phyloP scores from a whole-genome alignment of 1,140 invertebrate species.

The Choristoneura fumiferana region DNA sequence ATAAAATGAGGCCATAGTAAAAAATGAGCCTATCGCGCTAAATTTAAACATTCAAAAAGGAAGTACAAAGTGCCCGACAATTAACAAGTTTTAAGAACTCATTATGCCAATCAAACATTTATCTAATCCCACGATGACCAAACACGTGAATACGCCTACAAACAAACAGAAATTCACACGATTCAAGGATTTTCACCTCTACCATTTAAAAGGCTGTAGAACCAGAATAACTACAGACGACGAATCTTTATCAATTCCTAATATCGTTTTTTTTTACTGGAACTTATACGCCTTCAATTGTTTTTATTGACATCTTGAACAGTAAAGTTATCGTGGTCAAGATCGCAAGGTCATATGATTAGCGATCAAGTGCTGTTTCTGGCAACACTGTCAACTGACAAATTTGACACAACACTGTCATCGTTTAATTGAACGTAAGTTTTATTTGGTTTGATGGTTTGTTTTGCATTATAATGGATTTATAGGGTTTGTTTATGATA shows the following conservation, averaged over 20 bases:
- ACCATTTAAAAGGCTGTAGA: not conserved
- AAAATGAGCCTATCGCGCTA: too few relatives aligned
- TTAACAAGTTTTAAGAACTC: not conserved
- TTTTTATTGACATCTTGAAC: not conserved
- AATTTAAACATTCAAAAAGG: not conserved
- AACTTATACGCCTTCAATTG: not conserved
- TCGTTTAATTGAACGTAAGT: slow-evolving; percentile 5
- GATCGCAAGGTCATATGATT: slow-evolving; percentile 2
- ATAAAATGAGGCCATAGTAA: too few relatives aligned
- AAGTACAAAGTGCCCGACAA: not conserved
- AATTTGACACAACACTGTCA: slow-evolving; percentile 4
- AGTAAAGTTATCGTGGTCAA: not conserved
- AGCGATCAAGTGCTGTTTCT: slow-evolving; percentile 6
- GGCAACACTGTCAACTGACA: slow-evolving; percentile 2
- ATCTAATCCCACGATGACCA: slow-evolving; percentile 9
- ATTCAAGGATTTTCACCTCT: not conserved
- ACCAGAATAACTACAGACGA: slow-evolving; percentile 5
- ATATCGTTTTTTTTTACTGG: not conserved
- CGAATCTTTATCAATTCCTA: not conserved
- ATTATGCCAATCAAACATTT: slow-evolving; percentile 15
- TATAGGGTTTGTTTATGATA: not conserved
- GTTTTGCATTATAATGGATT: not conserved
- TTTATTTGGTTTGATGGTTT: not conserved
- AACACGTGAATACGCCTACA: slow-evolving; percentile 9
- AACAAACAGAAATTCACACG: slow-evolving; percentile 18